These are phyloP conservation scores for Lycorma delicatula DNA, from an alignment of 1,140 invertebrate species.

Conservation along the genomic window DNA sequence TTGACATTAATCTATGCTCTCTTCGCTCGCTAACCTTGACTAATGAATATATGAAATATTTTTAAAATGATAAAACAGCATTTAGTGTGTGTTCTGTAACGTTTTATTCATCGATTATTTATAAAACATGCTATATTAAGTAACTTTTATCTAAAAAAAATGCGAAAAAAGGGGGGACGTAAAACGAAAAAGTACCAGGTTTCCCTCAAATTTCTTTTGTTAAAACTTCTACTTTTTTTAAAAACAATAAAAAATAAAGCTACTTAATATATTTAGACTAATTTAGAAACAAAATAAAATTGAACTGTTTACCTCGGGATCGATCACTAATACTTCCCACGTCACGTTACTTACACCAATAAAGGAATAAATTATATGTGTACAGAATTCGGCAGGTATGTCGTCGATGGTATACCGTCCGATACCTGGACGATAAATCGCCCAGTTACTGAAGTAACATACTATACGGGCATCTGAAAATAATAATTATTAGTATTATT, in stretches of 20 bases:
- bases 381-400: constrained; percentile 72
- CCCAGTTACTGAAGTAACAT: constrained; percentile 90
- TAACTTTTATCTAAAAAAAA: neutral
- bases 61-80: too few relatives aligned
- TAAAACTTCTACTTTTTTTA: neutral
- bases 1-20: too few relatives aligned
- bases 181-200: too few relatives aligned
- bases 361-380: constrained; percentile 85
- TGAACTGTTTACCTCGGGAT: constrained; percentile 52
- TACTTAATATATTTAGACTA: too few relatives aligned
- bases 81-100: too few relatives aligned
- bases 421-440: constrained; percentile 71
- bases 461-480: constrained; percentile 46
- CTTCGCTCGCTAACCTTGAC: too few relatives aligned
- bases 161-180: too few relatives aligned
- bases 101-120: too few relatives aligned
- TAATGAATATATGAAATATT: too few relatives aligned
- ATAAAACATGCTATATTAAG: too few relatives aligned
- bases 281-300: constrained; percentile 4
- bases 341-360: constrained; percentile 70
- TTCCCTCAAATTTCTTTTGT: neutral
- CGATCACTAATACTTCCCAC: constrained; percentile 69
- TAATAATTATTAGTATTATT: neutral
- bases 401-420: constrained; percentile 75
- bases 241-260: neutral